Base-by-base conservation (phyloP, 2,797 vertebrate species). In the Galagoides demidoff region DNA sequence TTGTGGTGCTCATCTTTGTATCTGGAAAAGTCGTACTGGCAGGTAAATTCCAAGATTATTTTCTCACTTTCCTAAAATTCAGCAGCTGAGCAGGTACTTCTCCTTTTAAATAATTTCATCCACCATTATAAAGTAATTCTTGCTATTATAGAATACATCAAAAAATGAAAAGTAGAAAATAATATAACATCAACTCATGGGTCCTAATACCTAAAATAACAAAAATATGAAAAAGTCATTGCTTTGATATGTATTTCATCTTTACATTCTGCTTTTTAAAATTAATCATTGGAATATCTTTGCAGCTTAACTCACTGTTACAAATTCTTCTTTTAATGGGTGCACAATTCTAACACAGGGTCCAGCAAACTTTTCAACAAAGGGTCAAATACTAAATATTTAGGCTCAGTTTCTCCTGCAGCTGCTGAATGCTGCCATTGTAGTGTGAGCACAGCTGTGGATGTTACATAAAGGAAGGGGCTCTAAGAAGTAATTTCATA, bases 11-110 rank as follows among this genome's bases (percentile, higher is more conserved):
- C 84, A 99, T 99, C 97, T 99, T 99, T 52, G 99, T 99, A 57
- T 99, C 99, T n/a, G 99, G 99, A 95, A 99, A 99, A 97, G 99
- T 99, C 88, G 99, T 99, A 20, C 98, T 99, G 96, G 99, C 99
- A n/a, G 99, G 99, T 99, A 98, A 97, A 98, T 97, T 43, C 66
- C 91, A 66, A 91, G 29, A 59, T 77, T 70, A 76, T 74, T 77
- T 52, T n/a, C 49, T 78, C 11, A 88, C 43, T 64, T 93, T 78
- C 17, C 55, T 86, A 89, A 89, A 73, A 95, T 61, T 85, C 16
- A 68, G 1, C 68, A 76, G 29, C 63, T 76, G 0, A 70, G 9
- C 0, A 14, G 57, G 1, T 88, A 27, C 29, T 95, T 94, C 77
- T 82, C 29, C 68, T 95, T 94, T 74, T 85, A 90, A 87, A 82